A percentile compares a stretch with the other conserved stretches of the same genome.
phyloP scores from a whole-genome alignment of 2,888 invertebrate species.

The Drosophila suboccidentalis region DNA sequence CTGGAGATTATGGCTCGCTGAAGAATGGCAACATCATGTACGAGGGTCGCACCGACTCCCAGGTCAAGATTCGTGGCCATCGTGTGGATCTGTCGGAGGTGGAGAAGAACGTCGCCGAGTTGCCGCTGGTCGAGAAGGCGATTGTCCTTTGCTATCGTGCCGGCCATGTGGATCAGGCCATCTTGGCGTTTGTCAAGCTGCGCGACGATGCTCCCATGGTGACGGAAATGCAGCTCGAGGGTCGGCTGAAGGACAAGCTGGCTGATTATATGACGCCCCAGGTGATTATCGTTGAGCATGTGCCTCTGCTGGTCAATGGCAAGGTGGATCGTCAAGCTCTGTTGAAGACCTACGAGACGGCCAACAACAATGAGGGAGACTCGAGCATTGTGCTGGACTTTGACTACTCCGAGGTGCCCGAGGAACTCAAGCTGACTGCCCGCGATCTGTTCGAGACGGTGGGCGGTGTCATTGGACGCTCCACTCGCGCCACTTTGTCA shows the following conservation, averaged over 20 bases:
- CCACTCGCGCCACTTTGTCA: constrained; percentile 88
- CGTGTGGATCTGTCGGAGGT: constrained; percentile 94
- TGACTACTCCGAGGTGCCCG: constrained; percentile 89
- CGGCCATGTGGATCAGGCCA: constrained; percentile 90
- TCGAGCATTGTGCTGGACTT: constrained; percentile 87
- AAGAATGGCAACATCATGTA: constrained; percentile 89
- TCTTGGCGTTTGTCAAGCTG: constrained; percentile 89
- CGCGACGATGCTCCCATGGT: constrained; percentile 85
- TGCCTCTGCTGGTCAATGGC: constrained; percentile 94
- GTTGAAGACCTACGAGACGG: constrained; percentile 90
- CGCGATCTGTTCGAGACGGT: constrained; percentile 91
- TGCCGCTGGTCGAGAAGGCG: constrained; percentile 90
- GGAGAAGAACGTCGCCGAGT: constrained; percentile 89
- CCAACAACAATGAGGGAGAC: constrained; percentile 87
- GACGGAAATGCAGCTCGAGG: constrained; percentile 89
- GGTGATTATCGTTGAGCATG: constrained; percentile 90
- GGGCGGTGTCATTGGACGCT: constrained; percentile 89
- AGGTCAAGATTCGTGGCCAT: constrained; percentile 94
- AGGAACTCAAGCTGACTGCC: constrained; percentile 88
- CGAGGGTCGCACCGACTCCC: constrained; percentile 94
- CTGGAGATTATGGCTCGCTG: constrained; percentile 93
- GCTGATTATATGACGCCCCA: constrained; percentile 93
- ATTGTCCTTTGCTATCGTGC: constrained; percentile 93
- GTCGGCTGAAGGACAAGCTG: constrained; percentile 88
- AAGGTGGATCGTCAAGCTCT: constrained; percentile 94